Base-by-base conservation (phyloP, 2,888 invertebrate genomes). In the Sinodicranocentrus sp. region DNA sequence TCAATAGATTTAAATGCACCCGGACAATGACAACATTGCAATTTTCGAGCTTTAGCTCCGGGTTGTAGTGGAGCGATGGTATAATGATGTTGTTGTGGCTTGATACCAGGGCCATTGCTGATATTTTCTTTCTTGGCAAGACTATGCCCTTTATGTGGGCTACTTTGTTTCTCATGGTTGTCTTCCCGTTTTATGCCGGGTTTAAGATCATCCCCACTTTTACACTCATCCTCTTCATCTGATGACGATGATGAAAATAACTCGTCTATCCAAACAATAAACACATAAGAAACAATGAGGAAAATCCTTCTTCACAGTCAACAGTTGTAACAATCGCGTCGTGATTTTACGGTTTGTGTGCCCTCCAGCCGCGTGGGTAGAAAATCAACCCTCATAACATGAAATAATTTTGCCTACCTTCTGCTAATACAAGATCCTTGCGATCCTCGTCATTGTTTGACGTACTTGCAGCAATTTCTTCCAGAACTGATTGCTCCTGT, bases 1-100 rank as follows among this genome's bases (percentile, higher is more conserved):
- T 63, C 70, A 5, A 67, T n/a, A 17, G 65, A 33, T 54, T 76
- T 76, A 39, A 67, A 76, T 10, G 67, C 67, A 0, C 54, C 76
- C 2, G 54, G 54, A 19, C 76, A 76, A 67, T 67, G 57, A 39
- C 21, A 43, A 15, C 72, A 80, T 19, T 54, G 43, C 1, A 73
- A 19, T 15, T 39, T 61, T 26, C 26, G 25, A 6, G 57, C 26
- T 54, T 65, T 52, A 15, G 17, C 21, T 63, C 65, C 75, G 8
- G 63, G 17, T 17, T 13, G 21, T 19, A 17, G 19, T 19, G 59
- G 73, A 19, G 17, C 43, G 23, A 76, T 39, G 26, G 67, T 21
- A 25, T 65, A 76, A 67, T 19, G n/a, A 44, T 21, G 21, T 23
- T 61, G 28, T 48, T 52, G 8, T 39, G 13, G 13, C 6, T 39